phyloP scores from a whole-genome alignment of 1,140 invertebrate species.

The Drosophila sp. region DNA sequence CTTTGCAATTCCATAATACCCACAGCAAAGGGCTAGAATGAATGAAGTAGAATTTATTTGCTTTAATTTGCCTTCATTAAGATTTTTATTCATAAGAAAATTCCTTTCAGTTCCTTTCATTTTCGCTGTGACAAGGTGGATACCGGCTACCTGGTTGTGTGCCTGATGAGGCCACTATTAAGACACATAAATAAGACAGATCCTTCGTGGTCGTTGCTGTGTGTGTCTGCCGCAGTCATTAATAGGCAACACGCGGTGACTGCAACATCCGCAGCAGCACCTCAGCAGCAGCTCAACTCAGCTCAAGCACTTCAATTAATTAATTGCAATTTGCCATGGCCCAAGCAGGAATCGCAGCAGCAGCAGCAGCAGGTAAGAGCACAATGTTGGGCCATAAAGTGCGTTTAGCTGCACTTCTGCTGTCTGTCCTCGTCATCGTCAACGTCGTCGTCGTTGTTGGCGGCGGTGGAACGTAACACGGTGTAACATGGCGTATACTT shows the following conservation, averaged over 20 bases:
- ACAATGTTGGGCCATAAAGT: constrained; percentile 49
- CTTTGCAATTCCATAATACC: neutral
- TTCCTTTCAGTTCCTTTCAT: constrained; percentile 24
- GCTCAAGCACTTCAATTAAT: constrained; percentile 78
- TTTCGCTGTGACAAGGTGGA: constrained; percentile 25
- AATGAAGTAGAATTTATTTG: neutral
- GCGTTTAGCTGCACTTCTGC: constrained; percentile 47
- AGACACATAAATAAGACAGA: constrained; percentile 54
- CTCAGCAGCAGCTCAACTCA: constrained; percentile 2
- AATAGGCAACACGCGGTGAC: constrained; percentile 42
- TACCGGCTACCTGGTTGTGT: constrained; percentile 21
- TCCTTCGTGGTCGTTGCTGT: constrained; percentile 22
- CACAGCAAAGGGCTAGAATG: neutral
- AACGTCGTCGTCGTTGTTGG: too few species aligned
- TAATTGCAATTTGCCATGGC: constrained; percentile 77
- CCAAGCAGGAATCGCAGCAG: constrained; percentile 24
- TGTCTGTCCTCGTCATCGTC: constrained; percentile 6
- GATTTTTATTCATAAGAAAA: constrained; percentile 2
- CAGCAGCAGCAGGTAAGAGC: constrained; percentile 51
- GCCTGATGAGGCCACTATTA: constrained; percentile 38
- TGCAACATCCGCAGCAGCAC: constrained; percentile 32
- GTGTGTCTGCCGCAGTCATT: constrained; percentile 52
- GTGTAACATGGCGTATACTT: constrained; percentile 69
- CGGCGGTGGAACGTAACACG: constrained; percentile 26
- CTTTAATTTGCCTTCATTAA: constrained; percentile 37